A percentile compares a stretch with the other conserved stretches of the same genome.
Conservation (phyloP, 2,113 vertebrate genomes). For the Sinocyclocheilus anshuiensis region DNA sequence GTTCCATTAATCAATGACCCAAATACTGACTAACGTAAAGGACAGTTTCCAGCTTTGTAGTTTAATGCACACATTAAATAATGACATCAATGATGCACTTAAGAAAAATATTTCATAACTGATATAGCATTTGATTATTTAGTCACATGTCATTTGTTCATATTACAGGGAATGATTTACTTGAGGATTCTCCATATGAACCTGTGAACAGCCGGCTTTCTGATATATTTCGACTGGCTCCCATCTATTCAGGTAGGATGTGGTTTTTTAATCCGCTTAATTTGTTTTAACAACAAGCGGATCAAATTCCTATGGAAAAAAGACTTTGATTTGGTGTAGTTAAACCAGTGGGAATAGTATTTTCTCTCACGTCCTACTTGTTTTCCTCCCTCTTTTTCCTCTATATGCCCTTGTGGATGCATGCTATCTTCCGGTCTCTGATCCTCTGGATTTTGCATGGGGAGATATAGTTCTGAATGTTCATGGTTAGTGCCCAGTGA, state of each 20-base stretch:
- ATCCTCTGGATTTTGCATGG: slow-evolving; percentile 57
- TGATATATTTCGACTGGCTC: slow-evolving; percentile 94
- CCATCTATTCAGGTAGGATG: slow-evolving; percentile 93
- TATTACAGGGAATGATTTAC: slow-evolving; percentile 90
- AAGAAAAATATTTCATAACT: not conserved
- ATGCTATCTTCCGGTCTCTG: slow-evolving; percentile 64
- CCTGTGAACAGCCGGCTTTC: slow-evolving; percentile 93
- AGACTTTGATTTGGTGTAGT: not conserved
- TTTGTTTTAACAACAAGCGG: not conserved
- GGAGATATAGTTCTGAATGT: slow-evolving; percentile 69
- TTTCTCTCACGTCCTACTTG: not conserved
- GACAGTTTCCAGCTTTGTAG: not conserved
- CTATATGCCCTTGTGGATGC: slow-evolving; percentile 50
- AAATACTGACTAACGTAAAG: slow-evolving; percentile 50
- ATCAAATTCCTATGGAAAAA: not conserved
- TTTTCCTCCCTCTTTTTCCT: slow-evolving; percentile 50
- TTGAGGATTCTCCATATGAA: slow-evolving; percentile 97
- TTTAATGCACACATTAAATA: not conserved
- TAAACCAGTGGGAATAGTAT: not conserved
- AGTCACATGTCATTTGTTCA: not conserved
- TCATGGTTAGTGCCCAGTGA: slow-evolving; percentile 50
- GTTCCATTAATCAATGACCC: slow-evolving; percentile 66
- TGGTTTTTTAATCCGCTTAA: not conserved
- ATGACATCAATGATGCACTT: not conserved
- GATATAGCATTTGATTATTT: not conserved